Conservation (phyloP, 1,140 invertebrate genomes). For the Drosophila kurseongensis region DNA sequence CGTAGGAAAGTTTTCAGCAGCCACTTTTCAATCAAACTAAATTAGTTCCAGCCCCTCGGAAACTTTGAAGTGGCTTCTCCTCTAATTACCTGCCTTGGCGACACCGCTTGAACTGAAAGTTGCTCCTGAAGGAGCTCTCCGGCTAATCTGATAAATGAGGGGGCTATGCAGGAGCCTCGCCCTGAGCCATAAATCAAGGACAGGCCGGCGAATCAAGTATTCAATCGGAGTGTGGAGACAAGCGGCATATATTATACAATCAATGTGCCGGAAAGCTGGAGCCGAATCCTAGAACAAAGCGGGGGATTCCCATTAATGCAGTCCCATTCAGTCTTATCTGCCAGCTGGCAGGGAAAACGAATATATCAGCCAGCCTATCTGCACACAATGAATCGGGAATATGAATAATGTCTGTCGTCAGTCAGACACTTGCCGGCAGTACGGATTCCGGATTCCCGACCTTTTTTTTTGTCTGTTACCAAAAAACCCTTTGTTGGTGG, state of each 20-base stretch:
- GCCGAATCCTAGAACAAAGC: constrained; percentile 25
- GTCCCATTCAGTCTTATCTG: constrained; percentile 48
- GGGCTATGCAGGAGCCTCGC: neutral
- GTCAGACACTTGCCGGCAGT: constrained; percentile 23
- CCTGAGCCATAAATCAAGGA: constrained; percentile 30
- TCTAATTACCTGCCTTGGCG: constrained; percentile 20
- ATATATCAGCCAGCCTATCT: constrained; percentile 48
- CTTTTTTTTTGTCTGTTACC: constrained; percentile 14
- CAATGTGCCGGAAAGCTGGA: constrained; percentile 29
- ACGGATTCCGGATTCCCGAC: constrained; percentile 1
- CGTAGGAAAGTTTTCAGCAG: neutral
- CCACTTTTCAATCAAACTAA: constrained; percentile 38
- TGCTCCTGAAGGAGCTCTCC: constrained; percentile 3
- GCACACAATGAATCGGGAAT: constrained; percentile 37
- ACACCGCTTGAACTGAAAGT: neutral
- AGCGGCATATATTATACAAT: constrained; percentile 36
- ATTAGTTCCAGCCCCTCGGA: constrained; percentile 16
- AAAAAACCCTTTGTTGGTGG: constrained; percentile 37
- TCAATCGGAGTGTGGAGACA: constrained; percentile 21
- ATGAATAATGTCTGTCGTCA: constrained; percentile 49
- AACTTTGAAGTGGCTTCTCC: constrained; percentile 28
- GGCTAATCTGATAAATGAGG: constrained; percentile 11
- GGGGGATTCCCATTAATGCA: constrained; percentile 33
- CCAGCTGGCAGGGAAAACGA: constrained; percentile 14
- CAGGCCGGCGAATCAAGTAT: constrained; percentile 10